Conservation (phyloP, 2,888 invertebrate genomes). For the Melieria omissa region DNA sequence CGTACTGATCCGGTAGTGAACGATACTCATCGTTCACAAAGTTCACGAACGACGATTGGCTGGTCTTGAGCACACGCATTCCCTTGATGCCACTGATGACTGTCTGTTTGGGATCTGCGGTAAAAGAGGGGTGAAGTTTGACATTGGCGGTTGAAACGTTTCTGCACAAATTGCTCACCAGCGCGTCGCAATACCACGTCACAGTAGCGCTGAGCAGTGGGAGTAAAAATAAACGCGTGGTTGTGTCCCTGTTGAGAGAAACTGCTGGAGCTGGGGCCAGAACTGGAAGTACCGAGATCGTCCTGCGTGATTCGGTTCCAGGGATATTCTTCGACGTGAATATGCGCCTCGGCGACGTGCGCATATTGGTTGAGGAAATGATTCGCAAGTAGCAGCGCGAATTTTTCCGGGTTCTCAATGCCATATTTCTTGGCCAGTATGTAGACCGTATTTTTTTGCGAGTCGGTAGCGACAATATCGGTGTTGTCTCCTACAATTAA, state of each 20-base stretch:
- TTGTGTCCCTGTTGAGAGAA: conserved; percentile 71
- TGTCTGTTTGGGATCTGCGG: conserved; percentile 68
- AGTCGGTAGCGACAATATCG: conserved; percentile 84
- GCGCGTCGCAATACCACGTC: conserved; percentile 75
- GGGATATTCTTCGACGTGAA: conserved; percentile 79
- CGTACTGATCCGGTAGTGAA: conserved; percentile 78
- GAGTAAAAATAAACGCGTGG: conserved; percentile 81
- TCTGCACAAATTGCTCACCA: conserved; percentile 68
- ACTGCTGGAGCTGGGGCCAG: conserved; percentile 39
- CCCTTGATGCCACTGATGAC: conserved; percentile 78
- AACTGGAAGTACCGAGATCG: conserved; percentile 55
- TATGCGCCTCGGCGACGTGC: conserved; percentile 78
- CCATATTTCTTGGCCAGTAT: conserved; percentile 82
- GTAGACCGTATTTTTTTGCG: conserved; percentile 86
- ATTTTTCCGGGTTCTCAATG: conserved; percentile 80
- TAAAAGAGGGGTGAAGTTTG: background rate
- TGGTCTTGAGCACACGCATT: conserved; percentile 81
- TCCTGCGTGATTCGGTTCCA: conserved; percentile 76
- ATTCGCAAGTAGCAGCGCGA: conserved; percentile 77
- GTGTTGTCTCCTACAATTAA: conserved; percentile 73
- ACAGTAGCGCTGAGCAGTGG: conserved; percentile 75
- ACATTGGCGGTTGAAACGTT: background rate
- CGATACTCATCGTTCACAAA: conserved; percentile 84
- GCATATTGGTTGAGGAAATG: conserved; percentile 81
- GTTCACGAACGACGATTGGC: conserved; percentile 82